Evolutionary conservation across 92 coral and sea anemone species (phyloP).

Genomic region (Zoanthus gigantus): DNA sequence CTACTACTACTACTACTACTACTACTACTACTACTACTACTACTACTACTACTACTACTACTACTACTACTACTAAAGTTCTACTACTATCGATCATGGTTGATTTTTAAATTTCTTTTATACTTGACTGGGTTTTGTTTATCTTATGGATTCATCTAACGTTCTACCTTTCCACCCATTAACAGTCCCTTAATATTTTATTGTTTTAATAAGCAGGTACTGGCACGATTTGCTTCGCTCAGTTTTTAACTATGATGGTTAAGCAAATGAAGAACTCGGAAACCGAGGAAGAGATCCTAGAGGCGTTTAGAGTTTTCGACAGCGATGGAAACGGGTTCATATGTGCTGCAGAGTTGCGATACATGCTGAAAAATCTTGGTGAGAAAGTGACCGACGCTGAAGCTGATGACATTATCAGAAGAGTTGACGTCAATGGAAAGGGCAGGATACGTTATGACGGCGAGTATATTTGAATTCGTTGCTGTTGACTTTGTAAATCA

Average conservation of each 20-base stretch:
- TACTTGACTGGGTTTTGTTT: no score
- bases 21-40: no score
- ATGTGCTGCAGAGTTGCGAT: conserved; percentile 83
- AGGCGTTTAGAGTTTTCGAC: conserved; percentile 88
- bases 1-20: no score
- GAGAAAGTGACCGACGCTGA: conserved; percentile 79
- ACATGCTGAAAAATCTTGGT: conserved; percentile 80
- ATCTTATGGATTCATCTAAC: no score
- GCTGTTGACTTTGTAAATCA: no score
- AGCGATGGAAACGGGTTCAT: conserved; percentile 85
- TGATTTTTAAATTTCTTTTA: no score
- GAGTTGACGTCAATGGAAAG: conserved; percentile 38
- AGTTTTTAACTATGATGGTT: conserved; percentile 74
- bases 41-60: no score
- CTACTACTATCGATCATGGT: no score
- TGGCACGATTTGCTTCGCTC: conserved; percentile 62
- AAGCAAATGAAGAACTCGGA: conserved; percentile 75
- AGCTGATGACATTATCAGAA: conserved; percentile 78
- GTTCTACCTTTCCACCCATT: no score
- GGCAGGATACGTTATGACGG: conserved; percentile 17
- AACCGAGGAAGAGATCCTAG: conserved; percentile 78
- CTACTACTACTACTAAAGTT: no score
- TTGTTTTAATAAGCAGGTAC: background rate
- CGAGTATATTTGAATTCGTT: background rate
- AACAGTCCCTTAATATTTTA: background rate